Percentiles rank a stretch among this genome's conserved stretches.
Conservation (phyloP, 2,797 vertebrate species). For the Acanthopagrus latus region DNA sequence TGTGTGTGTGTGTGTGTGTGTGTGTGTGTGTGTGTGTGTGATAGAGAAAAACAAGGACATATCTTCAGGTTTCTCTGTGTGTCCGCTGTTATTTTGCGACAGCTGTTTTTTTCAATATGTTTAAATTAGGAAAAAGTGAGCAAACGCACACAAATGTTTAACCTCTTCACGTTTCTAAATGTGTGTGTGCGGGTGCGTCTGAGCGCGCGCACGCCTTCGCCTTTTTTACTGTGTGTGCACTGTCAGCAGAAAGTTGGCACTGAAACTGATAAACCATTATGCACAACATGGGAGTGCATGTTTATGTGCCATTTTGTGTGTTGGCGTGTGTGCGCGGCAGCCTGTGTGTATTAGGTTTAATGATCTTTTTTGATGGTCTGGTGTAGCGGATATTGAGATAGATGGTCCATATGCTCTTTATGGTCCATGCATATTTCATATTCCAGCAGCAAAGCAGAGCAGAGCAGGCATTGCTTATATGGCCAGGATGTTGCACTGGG, state of each 20-base stretch:
- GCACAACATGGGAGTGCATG: slow-evolving; percentile 78
- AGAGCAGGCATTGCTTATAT: slow-evolving; percentile 76
- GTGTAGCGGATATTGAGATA: slow-evolving; percentile 82
- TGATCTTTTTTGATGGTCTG: slow-evolving; percentile 82
- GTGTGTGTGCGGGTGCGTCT: slow-evolving; percentile 4
- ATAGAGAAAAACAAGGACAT: slow-evolving; percentile 25
- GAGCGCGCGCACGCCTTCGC: slow-evolving; percentile 17
- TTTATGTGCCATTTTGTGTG: slow-evolving; percentile 78
- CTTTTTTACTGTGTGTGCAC: slow-evolving; percentile 55
- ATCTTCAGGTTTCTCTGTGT: slow-evolving; percentile 35
- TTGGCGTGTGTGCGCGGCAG: slow-evolving; percentile 30
- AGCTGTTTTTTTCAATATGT: slow-evolving; percentile 56
- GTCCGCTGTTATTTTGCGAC: slow-evolving; percentile 17
- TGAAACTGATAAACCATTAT: slow-evolving; percentile 82
- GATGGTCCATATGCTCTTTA: slow-evolving; percentile 86
- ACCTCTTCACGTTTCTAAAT: background rate
- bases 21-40: slow-evolving; percentile 17
- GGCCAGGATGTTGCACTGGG: slow-evolving; percentile 79
- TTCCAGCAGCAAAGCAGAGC: slow-evolving; percentile 75
- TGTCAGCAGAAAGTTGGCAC: slow-evolving; percentile 78
- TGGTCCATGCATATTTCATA: slow-evolving; percentile 85
- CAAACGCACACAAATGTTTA: slow-evolving; percentile 47
- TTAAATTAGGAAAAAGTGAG: slow-evolving; percentile 53
- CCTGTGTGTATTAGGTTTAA: slow-evolving; percentile 79
- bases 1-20: slow-evolving; percentile 29